These are phyloP conservation scores for Indicator indicator DNA, from an alignment of 2,113 vertebrate genomes.

Conservation along the genomic window DNA sequence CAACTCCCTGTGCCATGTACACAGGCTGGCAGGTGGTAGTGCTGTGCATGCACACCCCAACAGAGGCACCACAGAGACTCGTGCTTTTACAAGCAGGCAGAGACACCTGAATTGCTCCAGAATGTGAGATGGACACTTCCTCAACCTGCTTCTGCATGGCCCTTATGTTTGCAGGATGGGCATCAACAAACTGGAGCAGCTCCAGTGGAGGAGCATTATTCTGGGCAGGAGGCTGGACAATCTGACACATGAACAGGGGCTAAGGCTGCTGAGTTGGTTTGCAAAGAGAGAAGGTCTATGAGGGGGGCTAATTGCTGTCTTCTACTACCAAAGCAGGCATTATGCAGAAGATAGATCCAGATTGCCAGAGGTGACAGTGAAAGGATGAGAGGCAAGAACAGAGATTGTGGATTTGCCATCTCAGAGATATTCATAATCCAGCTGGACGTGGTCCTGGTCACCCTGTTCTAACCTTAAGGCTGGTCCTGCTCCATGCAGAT, in stretches of 20 bases:
- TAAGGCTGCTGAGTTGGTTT: background rate
- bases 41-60: background rate
- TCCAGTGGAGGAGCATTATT: background rate
- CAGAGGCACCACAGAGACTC: fast-evolving
- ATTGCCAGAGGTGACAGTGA: background rate
- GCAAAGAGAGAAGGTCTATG: background rate
- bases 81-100: background rate
- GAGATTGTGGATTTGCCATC: background rate
- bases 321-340: background rate
- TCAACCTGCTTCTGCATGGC: background rate
- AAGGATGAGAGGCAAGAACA: background rate
- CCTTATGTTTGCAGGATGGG: background rate
- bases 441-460: background rate
- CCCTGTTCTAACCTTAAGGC: background rate
- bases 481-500: background rate
- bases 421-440: background rate
- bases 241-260: background rate
- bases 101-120: background rate
- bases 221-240: background rate
- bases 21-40: background rate
- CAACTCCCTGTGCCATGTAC: background rate
- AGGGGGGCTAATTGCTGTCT: background rate
- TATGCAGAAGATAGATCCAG: background rate
- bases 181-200: background rate
- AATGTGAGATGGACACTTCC: background rate